Percentiles rank a stretch among this genome's conserved stretches.
Evolutionary conservation across 2,113 vertebrate genomes (phyloP).

Genomic region (Sphyrna mokarran): DNA sequence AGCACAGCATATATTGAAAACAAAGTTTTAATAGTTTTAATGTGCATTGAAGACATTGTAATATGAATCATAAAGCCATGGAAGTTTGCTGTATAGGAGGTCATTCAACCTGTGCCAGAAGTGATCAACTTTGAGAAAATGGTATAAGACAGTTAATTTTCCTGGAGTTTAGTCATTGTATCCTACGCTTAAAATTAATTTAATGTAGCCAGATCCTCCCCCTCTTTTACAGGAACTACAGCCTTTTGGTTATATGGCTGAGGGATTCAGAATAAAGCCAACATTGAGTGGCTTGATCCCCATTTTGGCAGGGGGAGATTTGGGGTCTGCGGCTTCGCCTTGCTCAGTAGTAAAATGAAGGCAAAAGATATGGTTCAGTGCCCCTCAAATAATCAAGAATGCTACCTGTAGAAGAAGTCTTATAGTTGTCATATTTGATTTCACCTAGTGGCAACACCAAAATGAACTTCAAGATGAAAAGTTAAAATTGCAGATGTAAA

Average conservation of each 20-base stretch:
- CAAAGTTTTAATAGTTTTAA: neutral
- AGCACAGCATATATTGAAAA: neutral
- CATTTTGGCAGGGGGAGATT: too few species aligned
- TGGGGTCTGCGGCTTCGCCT: too few species aligned
- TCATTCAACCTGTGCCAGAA: neutral
- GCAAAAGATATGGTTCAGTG: too few species aligned
- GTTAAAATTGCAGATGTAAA: neutral
- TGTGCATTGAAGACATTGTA: neutral
- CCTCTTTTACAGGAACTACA: neutral
- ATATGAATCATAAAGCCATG: neutral
- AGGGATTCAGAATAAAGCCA: too few species aligned
- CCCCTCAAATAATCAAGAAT: too few species aligned
- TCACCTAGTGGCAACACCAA: neutral
- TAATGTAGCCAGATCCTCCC: neutral
- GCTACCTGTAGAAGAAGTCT: neutral
- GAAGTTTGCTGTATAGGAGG: neutral
- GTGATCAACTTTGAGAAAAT: neutral
- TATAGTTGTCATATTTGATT: neutral
- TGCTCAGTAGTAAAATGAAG: too few species aligned
- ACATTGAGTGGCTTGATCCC: too few species aligned
- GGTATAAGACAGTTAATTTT: neutral
- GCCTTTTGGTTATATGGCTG: too few species aligned
- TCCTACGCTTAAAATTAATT: neutral
- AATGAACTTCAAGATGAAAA: neutral
- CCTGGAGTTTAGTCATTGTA: neutral